phyloP scores from a whole-genome alignment of 2,113 vertebrate species.

The Boulengeromyrus knoepffleri region DNA sequence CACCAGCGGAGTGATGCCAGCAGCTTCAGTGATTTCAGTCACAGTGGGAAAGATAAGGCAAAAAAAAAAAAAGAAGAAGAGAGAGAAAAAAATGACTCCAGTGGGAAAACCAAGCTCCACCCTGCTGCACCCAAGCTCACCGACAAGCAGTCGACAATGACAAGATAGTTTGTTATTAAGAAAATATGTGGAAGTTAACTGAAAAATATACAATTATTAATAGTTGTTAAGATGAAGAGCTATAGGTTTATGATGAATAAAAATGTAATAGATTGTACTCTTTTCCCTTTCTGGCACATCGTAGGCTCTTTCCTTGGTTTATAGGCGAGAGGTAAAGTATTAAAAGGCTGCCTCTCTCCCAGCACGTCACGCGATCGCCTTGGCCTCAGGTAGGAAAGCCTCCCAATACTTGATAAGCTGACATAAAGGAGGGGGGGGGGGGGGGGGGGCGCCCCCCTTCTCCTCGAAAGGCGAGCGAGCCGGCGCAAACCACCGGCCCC shows the following conservation, averaged over 20 bases:
- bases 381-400: conserved; percentile 90
- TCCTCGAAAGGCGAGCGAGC: too few species aligned
- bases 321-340: conserved; percentile 67
- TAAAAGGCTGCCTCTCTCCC: conserved; percentile 63
- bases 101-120: background rate
- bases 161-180: conserved; percentile 55
- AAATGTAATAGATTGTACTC: conserved; percentile 46
- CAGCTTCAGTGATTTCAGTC: background rate
- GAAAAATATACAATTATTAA: conserved; percentile 72
- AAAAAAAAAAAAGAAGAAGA: too few species aligned
- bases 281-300: conserved; percentile 48
- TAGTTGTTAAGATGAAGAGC: conserved; percentile 56
- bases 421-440: conserved; percentile 9
- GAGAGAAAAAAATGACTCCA: too few species aligned
- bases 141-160: background rate
- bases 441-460: too few species aligned
- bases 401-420: conserved; percentile 97
- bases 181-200: conserved; percentile 87
- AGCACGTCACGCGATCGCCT: conserved; percentile 81
- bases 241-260: conserved; percentile 54
- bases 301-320: conserved; percentile 43
- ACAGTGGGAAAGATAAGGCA: background rate
- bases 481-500: too few species aligned
- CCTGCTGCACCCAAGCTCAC: background rate
- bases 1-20: background rate